A percentile compares a stretch with the other conserved stretches of the same genome.
phyloP scores from a whole-genome alignment of 2,113 vertebrate genomes.

The Passer montanus region DNA sequence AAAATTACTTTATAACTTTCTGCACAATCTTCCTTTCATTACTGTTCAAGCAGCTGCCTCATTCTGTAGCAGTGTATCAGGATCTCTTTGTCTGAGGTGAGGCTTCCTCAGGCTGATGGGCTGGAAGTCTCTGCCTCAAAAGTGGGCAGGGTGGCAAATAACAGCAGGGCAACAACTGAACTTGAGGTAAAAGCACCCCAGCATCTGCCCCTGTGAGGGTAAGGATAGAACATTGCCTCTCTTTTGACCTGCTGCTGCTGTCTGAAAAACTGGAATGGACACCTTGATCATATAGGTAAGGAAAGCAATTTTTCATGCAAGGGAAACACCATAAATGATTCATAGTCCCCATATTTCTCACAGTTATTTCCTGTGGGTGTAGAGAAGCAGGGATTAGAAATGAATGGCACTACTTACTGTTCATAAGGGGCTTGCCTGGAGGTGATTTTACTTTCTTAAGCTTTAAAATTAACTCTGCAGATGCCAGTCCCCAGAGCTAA shows the following conservation, averaged over 20 bases:
- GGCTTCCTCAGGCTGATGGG: not conserved
- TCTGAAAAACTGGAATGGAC: constrained; percentile 56
- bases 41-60: constrained; percentile 1
- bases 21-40: constrained; percentile 24
- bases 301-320: constrained; percentile 58
- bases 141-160: not conserved
- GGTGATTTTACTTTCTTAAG: constrained; percentile 41
- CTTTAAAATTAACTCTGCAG: constrained; percentile 19
- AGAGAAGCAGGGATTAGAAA: constrained; percentile 62
- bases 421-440: constrained; percentile 53
- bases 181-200: not conserved
- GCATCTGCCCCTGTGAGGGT: not conserved
- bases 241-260: constrained; percentile 3
- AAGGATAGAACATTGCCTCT: not conserved
- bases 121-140: not conserved
- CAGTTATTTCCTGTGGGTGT: constrained; percentile 68
- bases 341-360: constrained; percentile 46
- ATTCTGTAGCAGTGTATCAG: not conserved
- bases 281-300: constrained; percentile 29
- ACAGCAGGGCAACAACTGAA: not conserved
- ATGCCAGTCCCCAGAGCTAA: not conserved
- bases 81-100: not conserved
- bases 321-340: constrained; percentile 63
- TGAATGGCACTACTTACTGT: constrained; percentile 55
- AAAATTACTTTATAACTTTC: constrained; percentile 34